Conservation (phyloP, 1,140 invertebrate genomes). For the Drosophila funebris region DNA sequence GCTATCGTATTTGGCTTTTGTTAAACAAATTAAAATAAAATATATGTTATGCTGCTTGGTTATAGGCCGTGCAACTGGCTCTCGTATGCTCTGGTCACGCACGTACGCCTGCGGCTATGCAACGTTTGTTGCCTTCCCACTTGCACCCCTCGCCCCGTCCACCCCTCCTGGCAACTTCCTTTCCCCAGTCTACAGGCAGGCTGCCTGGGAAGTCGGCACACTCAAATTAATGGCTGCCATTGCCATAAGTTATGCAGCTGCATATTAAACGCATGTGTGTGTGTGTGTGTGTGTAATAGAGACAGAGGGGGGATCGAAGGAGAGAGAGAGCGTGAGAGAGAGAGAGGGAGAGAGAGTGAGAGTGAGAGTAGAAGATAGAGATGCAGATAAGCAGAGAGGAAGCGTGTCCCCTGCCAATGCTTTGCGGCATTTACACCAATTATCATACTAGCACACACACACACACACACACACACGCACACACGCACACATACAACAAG, state of each 20-base stretch:
- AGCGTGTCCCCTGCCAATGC: constrained; percentile 45
- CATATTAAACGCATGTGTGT: constrained; percentile 61
- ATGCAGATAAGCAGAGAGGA: not conserved
- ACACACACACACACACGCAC: constrained; percentile 29
- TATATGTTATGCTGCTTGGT: constrained; percentile 31
- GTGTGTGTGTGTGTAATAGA: not conserved
- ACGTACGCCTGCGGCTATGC: constrained; percentile 75
- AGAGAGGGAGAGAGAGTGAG: not conserved
- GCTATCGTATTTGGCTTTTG: constrained; percentile 50
- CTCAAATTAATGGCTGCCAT: constrained; percentile 73
- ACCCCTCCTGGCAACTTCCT: no score
- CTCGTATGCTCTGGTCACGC: constrained; percentile 51
- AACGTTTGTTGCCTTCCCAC: constrained; percentile 36
- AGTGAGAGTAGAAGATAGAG: not conserved
- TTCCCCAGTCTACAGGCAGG: not conserved
- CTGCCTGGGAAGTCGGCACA: constrained; percentile 17
- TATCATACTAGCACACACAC: constrained; percentile 44
- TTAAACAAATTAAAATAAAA: constrained; percentile 80
- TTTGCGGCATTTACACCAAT: constrained; percentile 75
- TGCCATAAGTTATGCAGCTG: constrained; percentile 78
- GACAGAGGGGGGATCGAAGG: not conserved
- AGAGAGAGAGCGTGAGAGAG: not conserved
- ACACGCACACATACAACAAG: constrained; percentile 27
- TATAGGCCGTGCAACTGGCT: constrained; percentile 3
- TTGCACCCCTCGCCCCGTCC: not conserved